A percentile compares a stretch with the other conserved stretches of the same genome.
phyloP scores from a whole-genome alignment of 1,140 invertebrate species.

The Musca vetustissima region DNA sequence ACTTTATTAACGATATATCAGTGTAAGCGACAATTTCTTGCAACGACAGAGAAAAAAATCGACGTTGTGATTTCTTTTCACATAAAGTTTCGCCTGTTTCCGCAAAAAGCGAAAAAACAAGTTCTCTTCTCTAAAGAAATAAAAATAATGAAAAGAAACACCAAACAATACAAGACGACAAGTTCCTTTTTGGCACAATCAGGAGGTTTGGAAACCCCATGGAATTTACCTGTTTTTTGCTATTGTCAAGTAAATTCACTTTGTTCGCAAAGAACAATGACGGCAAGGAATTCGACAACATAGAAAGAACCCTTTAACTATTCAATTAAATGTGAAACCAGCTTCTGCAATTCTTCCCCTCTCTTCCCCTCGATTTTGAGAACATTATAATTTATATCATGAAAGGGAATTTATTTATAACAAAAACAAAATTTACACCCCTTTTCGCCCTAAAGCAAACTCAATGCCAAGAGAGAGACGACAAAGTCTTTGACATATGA shows the following conservation, averaged over 20 bases:
- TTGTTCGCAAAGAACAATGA: background rate
- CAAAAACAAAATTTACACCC: conserved; percentile 4
- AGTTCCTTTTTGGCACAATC: conserved; percentile 17
- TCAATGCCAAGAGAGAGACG: background rate
- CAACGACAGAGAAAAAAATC: too few species aligned
- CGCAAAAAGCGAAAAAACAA: background rate
- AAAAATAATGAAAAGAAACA: background rate
- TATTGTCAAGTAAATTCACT: conserved; percentile 10
- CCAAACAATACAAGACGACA: conserved; percentile 18
- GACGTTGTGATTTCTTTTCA: conserved; percentile 10
- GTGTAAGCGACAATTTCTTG: too few species aligned
- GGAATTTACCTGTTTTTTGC: conserved; percentile 15
- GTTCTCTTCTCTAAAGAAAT: too few species aligned
- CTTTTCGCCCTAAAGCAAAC: background rate
- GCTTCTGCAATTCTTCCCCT: background rate
- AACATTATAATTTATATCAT: conserved; percentile 8
- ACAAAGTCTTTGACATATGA: conserved; percentile 1
- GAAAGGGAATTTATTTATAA: background rate
- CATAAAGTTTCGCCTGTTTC: conserved; percentile 12
- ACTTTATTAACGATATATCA: too few species aligned
- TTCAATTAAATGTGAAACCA: conserved; percentile 20
- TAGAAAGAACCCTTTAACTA: conserved; percentile 1
- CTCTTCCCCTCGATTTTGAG: background rate
- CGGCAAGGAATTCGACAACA: background rate
- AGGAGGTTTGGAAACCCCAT: background rate